These are phyloP conservation scores for Stigmatopora nigra DNA, from an alignment of 2,113 vertebrate species.

Conservation along the genomic window DNA sequence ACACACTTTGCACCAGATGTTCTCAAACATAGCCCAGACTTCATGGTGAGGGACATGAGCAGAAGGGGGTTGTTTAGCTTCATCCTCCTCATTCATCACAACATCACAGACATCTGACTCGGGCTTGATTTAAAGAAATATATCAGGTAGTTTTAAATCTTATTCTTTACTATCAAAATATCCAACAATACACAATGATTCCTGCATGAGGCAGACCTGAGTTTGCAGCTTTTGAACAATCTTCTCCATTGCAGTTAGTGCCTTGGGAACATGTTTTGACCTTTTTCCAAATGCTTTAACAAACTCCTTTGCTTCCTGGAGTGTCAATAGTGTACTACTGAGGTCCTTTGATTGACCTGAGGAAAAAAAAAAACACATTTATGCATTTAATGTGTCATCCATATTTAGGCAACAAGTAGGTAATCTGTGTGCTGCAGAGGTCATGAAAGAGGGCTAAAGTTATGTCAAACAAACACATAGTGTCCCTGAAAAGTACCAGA, in stretches of 20 bases:
- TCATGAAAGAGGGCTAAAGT: background rate
- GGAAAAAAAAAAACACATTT: slow-evolving; percentile 1
- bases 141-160: background rate
- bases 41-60: slow-evolving; percentile 66
- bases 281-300: slow-evolving; percentile 71
- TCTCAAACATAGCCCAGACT: slow-evolving; percentile 84
- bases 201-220: slow-evolving; percentile 64
- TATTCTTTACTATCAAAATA: background rate
- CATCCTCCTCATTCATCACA: slow-evolving; percentile 55
- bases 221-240: slow-evolving; percentile 45
- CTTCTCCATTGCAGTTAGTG: slow-evolving; percentile 63
- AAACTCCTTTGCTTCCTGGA: slow-evolving; percentile 71
- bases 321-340: slow-evolving; percentile 35
- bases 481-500: background rate
- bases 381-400: background rate
- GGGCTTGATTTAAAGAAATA: background rate
- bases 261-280: slow-evolving; percentile 65
- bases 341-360: slow-evolving; percentile 61
- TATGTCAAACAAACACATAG: background rate
- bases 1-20: slow-evolving; percentile 78
- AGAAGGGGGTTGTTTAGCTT: slow-evolving; percentile 34
- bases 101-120: slow-evolving; percentile 52
- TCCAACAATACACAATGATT: background rate
- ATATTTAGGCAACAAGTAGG: background rate
- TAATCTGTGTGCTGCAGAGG: background rate